A percentile compares a stretch with the other conserved stretches of the same genome.
phyloP scores from a whole-genome alignment of 2,888 invertebrate genomes.

The Hypselothyrea guttata region DNA sequence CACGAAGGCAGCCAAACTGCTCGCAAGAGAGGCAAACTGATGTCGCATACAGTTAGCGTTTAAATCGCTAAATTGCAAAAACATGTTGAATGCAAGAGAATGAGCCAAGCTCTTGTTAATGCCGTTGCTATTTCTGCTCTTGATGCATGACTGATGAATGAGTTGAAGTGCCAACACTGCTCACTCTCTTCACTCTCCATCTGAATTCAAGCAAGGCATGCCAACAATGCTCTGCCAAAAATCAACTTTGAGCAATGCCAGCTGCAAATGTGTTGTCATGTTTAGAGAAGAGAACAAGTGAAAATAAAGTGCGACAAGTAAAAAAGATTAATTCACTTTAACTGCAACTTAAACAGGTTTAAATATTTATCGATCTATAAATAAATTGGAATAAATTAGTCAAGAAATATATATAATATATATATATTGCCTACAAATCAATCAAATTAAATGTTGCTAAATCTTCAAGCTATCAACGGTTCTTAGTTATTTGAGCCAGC shows the following conservation, averaged over 20 bases:
- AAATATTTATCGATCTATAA: too few species aligned
- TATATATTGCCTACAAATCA: too few species aligned
- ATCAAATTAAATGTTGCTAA: too few species aligned
- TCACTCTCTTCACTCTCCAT: too few species aligned
- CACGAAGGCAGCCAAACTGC: not conserved
- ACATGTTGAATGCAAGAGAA: slow-evolving; percentile 63
- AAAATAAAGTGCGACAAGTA: slow-evolving; percentile 4
- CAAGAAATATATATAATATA: too few species aligned
- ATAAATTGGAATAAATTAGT: too few species aligned
- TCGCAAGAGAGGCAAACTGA: slow-evolving; percentile 14
- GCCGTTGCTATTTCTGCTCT: slow-evolving; percentile 35
- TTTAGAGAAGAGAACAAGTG: not conserved
- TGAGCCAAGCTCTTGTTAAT: slow-evolving; percentile 32
- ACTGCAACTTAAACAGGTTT: too few species aligned
- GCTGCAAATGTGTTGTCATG: not conserved
- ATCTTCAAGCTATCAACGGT: too few species aligned
- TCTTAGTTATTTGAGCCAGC: too few species aligned
- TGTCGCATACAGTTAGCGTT: slow-evolving; percentile 59
- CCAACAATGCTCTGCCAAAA: slow-evolving; percentile 47
- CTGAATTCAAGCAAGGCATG: slow-evolving; percentile 27
- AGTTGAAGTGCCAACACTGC: slow-evolving; percentile 27
- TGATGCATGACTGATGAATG: slow-evolving; percentile 70
- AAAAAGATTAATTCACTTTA: too few species aligned
- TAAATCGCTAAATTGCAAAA: slow-evolving; percentile 76
- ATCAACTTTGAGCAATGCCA: slow-evolving; percentile 31